Evolutionary conservation across 2,797 vertebrate genomes (phyloP).

Genomic region (Chelonia mydas): DNA sequence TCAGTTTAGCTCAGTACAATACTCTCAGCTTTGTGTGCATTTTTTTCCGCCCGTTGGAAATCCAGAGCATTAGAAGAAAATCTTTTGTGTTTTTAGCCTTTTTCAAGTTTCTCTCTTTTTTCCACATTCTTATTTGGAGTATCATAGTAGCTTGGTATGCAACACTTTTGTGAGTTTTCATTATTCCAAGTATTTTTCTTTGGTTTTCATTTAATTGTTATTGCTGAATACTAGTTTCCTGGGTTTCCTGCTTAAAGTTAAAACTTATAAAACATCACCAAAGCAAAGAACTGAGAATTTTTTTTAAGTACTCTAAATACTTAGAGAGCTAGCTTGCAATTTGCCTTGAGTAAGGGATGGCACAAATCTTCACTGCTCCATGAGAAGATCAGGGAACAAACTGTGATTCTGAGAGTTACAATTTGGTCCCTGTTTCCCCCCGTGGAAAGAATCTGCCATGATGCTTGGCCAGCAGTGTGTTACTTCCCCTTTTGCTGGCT

Average conservation of each 20-base stretch:
- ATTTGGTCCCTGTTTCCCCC: slow-evolving; percentile 39
- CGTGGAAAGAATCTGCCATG: slow-evolving; percentile 56
- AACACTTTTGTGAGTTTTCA: background rate
- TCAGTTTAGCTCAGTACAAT: background rate
- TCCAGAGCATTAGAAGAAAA: background rate
- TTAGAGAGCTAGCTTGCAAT: background rate
- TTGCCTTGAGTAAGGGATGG: too few species aligned
- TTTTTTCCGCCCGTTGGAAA: background rate
- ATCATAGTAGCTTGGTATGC: background rate
- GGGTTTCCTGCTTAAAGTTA: background rate
- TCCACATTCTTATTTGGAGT: background rate
- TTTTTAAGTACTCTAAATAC: background rate
- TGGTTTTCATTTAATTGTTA: background rate
- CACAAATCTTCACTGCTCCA: background rate
- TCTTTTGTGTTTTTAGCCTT: background rate
- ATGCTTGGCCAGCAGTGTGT: background rate
- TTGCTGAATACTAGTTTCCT: background rate
- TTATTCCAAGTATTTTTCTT: background rate
- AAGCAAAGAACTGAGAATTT: slow-evolving; percentile 25
- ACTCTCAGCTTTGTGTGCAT: background rate
- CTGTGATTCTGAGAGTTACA: background rate
- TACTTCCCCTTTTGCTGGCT: background rate
- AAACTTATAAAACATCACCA: slow-evolving; percentile 27
- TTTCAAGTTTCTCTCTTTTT: background rate
- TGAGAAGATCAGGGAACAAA: slow-evolving; percentile 25